phyloP scores from a whole-genome alignment of 2,888 invertebrate species.

The Agonopterix heracliana region DNA sequence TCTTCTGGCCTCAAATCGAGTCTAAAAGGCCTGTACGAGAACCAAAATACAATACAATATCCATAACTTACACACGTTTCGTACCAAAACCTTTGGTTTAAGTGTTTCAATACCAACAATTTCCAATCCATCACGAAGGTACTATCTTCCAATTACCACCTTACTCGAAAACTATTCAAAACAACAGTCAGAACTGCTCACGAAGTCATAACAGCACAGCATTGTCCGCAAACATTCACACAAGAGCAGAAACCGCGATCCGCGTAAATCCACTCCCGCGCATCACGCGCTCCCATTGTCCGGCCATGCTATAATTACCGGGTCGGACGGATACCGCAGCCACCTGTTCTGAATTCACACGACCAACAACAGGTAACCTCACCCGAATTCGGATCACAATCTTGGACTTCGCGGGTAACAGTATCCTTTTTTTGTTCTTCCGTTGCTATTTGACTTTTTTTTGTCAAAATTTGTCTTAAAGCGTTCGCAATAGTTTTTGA shows the following conservation, averaged over 20 bases:
- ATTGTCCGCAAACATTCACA: slow-evolving; percentile 11
- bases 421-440: slow-evolving; percentile 57
- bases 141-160: no score
- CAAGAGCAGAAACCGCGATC: slow-evolving; percentile 30
- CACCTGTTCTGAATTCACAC: slow-evolving; percentile 75
- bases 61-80: no score
- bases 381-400: slow-evolving; percentile 35
- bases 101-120: no score
- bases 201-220: slow-evolving; percentile 13
- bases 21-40: no score
- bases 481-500: no score
- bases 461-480: slow-evolving; percentile 3
- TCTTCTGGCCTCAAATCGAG: no score
- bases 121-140: no score
- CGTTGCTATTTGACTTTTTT: slow-evolving; percentile 27
- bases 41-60: no score
- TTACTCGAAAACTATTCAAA: not conserved
- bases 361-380: slow-evolving; percentile 58
- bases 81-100: no score
- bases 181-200: slow-evolving; percentile 17
- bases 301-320: slow-evolving; percentile 55
- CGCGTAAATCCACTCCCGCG: slow-evolving; percentile 43
- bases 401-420: slow-evolving; percentile 48
- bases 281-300: slow-evolving; percentile 58
- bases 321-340: slow-evolving; percentile 39